A percentile compares a stretch with the other conserved stretches of the same genome.
These are phyloP conservation scores for Brevipalpus yothersi DNA, from an alignment of 1,140 invertebrate genomes.

Conservation along the genomic window DNA sequence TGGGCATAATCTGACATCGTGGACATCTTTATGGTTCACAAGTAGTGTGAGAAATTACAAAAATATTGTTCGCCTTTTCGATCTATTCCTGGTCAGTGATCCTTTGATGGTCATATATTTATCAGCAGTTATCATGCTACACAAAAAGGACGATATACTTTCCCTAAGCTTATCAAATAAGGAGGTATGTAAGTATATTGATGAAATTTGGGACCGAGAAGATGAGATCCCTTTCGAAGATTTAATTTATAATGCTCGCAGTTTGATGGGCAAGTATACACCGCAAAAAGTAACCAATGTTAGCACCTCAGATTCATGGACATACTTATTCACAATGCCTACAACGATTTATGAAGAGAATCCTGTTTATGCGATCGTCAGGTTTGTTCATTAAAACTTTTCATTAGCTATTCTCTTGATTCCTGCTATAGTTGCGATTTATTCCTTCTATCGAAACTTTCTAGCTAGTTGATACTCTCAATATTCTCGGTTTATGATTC, in stretches of 20 bases:
- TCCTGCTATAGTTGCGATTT: too few species aligned
- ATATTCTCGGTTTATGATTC: too few species aligned
- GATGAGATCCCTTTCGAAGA: constrained; percentile 68
- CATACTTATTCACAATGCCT: too few species aligned
- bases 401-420: too few species aligned
- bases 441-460: too few species aligned
- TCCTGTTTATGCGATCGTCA: too few species aligned
- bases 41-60: constrained; percentile 72
- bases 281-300: too few species aligned
- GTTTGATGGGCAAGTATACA: constrained; percentile 42
- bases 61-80: constrained; percentile 72
- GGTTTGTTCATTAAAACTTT: too few species aligned
- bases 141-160: constrained; percentile 47
- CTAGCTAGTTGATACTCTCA: too few species aligned
- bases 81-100: constrained; percentile 75
- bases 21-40: constrained; percentile 97
- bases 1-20: constrained; percentile 84
- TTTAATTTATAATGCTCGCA: constrained; percentile 36
- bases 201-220: constrained; percentile 34
- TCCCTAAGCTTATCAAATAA: constrained; percentile 56
- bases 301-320: too few species aligned
- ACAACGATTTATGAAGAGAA: too few species aligned
- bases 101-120: constrained; percentile 78
- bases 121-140: constrained; percentile 55
- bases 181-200: constrained; percentile 44